Percentiles rank a stretch among this genome's conserved stretches.
These are phyloP conservation scores for Paramuricea clavata DNA, from an alignment of 92 coral and sea anemone genomes.

Conservation along the genomic window DNA sequence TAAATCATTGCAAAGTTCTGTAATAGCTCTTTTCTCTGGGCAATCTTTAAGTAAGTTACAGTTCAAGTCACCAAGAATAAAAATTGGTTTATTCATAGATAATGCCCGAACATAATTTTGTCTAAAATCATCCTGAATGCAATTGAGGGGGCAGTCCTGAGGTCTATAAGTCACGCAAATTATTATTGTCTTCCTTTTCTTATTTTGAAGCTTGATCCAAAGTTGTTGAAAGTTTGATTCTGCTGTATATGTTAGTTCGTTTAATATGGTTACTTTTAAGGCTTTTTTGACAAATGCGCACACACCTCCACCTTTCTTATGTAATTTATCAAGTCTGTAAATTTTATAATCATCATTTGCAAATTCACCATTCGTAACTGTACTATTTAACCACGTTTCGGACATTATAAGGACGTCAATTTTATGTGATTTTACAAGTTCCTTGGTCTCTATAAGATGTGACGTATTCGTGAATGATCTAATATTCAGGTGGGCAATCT, in stretches of 20 bases:
- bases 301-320: conserved; percentile 43
- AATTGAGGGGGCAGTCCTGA: conserved; percentile 36
- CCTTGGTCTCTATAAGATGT: conserved; percentile 49
- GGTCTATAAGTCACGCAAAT: conserved; percentile 34
- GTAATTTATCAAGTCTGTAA: conserved; percentile 36
- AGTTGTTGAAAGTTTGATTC: conserved; percentile 48
- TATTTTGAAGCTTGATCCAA: conserved; percentile 43
- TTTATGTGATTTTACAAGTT: conserved; percentile 21
- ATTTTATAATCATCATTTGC: conserved; percentile 26
- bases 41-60: conserved; percentile 42
- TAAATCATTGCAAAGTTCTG: conserved; percentile 17
- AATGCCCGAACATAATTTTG: conserved; percentile 12
- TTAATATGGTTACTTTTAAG: conserved; percentile 21
- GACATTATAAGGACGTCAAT: conserved; percentile 50
- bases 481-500: conserved; percentile 53
- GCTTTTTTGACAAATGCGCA: conserved; percentile 33
- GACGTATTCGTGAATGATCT: conserved; percentile 51
- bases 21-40: conserved; percentile 13
- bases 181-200: conserved; percentile 45
- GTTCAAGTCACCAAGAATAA: conserved; percentile 42
- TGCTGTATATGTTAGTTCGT: conserved; percentile 40
- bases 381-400: conserved; percentile 56
- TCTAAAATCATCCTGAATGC: conserved; percentile 29
- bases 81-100: conserved; percentile 31
- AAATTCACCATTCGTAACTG: conserved; percentile 36